Conservation (phyloP, 2,888 invertebrate species). For the Amblyjoppa fuscipennis region DNA sequence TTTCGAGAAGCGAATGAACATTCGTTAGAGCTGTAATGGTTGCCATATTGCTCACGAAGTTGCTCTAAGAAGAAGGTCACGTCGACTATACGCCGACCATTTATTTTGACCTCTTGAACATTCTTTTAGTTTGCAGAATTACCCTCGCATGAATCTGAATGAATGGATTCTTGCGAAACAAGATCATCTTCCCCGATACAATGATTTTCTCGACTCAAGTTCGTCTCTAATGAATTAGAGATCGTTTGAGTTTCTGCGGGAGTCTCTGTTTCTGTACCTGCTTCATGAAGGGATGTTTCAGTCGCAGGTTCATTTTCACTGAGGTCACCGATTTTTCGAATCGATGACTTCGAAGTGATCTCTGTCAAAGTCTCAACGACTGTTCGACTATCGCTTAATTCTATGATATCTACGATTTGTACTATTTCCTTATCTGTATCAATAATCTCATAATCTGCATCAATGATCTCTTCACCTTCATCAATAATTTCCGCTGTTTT, state of each 20-base stretch:
- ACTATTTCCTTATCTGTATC: neutral
- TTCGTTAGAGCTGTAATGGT: neutral
- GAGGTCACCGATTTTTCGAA: neutral
- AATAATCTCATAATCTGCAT: no score
- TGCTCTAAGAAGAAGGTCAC: conserved; percentile 2
- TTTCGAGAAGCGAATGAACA: conserved; percentile 3
- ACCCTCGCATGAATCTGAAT: neutral
- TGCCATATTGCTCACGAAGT: conserved; percentile 23
- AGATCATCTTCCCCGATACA: neutral
- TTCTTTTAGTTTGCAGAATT: neutral
- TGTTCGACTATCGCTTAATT: neutral
- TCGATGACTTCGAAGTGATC: neutral
- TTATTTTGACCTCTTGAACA: neutral
- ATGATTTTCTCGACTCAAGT: neutral
- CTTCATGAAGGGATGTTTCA: neutral
- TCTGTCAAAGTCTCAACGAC: neutral
- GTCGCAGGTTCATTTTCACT: neutral
- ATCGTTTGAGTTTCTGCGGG: neutral
- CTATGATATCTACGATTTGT: neutral
- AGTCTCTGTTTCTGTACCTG: neutral
- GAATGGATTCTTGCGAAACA: neutral
- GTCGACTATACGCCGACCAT: conserved; percentile 46
- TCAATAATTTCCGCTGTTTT: no score
- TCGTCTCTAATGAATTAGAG: neutral
- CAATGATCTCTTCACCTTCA: no score